phyloP scores from a whole-genome alignment of 2,888 invertebrate genomes.

The Apamea sordens region DNA sequence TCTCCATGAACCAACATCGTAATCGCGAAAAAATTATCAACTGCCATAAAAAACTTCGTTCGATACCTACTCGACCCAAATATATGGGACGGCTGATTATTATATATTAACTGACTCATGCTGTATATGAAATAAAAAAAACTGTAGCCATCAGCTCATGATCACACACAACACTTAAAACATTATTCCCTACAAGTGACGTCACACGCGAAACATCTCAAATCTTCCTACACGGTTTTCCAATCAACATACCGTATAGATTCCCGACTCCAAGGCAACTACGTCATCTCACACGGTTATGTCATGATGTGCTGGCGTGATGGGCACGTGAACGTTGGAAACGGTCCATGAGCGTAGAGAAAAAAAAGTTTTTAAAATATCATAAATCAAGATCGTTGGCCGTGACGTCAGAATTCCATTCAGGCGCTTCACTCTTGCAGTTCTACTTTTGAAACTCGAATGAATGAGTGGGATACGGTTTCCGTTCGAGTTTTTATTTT shows the following conservation, averaged over 20 bases:
- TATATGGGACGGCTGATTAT: too few relatives aligned
- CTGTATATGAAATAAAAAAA: too few relatives aligned
- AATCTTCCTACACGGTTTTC: conserved; percentile 38
- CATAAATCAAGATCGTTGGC: conserved; percentile 72
- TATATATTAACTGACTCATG: too few relatives aligned
- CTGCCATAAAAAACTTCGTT: not conserved
- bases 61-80: too few relatives aligned
- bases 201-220: conserved; percentile 39
- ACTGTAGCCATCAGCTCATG: not conserved
- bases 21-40: not conserved
- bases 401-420: conserved; percentile 77
- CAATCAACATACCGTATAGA: conserved; percentile 43
- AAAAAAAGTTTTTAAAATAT: conserved; percentile 75
- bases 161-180: conserved; percentile 32
- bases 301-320: conserved; percentile 73
- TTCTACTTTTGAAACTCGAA: conserved; percentile 63
- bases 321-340: conserved; percentile 72
- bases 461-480: not conserved
- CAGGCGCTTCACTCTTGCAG: conserved; percentile 55
- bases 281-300: conserved; percentile 65
- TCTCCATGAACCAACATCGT: too few relatives aligned
- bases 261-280: conserved; percentile 29
- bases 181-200: conserved; percentile 33
- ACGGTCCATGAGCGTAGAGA: conserved; percentile 69
- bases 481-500: conserved; percentile 27